Evolutionary conservation across 1,140 invertebrate species (phyloP), one percentile per base, ranked within the genome.

Genomic region (Gryllus bimaculatus): DNA sequence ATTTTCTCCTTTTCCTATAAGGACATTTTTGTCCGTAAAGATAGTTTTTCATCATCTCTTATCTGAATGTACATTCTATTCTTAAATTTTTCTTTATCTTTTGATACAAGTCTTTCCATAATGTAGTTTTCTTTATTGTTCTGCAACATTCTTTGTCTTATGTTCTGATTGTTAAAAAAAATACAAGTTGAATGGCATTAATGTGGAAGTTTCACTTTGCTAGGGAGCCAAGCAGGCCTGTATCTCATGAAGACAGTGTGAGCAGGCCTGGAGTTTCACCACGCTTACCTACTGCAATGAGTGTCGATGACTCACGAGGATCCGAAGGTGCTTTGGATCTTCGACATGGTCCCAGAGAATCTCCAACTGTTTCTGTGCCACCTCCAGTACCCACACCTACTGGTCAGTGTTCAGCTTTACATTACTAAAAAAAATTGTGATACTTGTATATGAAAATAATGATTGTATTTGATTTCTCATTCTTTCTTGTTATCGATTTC

Each of bases 301-400:
- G 78, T 21, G 73, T 79, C 47, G 86, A 86, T 21, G 85, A 86
- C 73, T 74, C 81, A 39, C 82, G 83, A 82, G 81, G 83, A 79
- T 80, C 84, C 8, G 91, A 90, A 82, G 89, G 89, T n/a, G 91
- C 91, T 39, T 82, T 92, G 81, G 91, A 93, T 85, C 83, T 93
- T 75, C 88, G 91, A 81, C 89, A 90, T 77, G 75, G 73, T 26
- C 8, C 78, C 12, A 39, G 79, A 21, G 79, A 79, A 74, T 79
- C 79, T 12, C 79, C 54, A 6, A 66, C 78, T 20, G 73, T 49
- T 39, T 48, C 47, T 8, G 76, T 48, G 21, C 78, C 78, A 5
- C n/a, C 66, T 66, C 18, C 78, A 73, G 73, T 66, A 54, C 54
- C 78, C 26, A 8, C 78, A 39, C 26, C 78, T 47, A 10, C 78